Conservation (phyloP, 1,140 invertebrate genomes). For the Yoshiicerus persimilis region DNA sequence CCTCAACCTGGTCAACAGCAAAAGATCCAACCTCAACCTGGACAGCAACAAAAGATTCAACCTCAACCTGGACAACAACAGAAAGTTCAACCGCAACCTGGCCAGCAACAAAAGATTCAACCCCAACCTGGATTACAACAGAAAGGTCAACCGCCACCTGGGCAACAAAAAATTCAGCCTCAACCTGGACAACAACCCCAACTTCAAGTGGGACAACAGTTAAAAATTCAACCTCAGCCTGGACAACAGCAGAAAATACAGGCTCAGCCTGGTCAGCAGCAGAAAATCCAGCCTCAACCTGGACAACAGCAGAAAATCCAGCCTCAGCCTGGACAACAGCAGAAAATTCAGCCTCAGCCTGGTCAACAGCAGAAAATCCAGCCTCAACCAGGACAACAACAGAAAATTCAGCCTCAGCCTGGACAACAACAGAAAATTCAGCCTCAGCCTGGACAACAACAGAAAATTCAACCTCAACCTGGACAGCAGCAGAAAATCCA, state of each 20-base stretch:
- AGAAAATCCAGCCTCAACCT: background rate
- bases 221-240: no score
- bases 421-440: background rate
- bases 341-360: background rate
- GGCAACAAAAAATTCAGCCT: background rate
- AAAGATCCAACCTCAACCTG: background rate
- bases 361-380: background rate
- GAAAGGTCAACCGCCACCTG: background rate
- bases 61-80: background rate
- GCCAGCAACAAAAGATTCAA: background rate
- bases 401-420: background rate
- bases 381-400: background rate
- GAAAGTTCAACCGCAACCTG: background rate
- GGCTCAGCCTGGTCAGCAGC: background rate
- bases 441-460: background rate
- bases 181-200: background rate
- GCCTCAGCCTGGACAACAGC: background rate
- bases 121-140: background rate
- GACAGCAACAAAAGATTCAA: background rate
- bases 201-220: no score
- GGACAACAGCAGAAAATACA: background rate
- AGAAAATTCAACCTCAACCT: background rate
- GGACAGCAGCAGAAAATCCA: background rate
- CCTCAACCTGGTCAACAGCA: background rate
- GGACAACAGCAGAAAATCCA: background rate